phyloP scores from a whole-genome alignment of 2,113 vertebrate genomes.

The Myanophis thanlyinensis region DNA sequence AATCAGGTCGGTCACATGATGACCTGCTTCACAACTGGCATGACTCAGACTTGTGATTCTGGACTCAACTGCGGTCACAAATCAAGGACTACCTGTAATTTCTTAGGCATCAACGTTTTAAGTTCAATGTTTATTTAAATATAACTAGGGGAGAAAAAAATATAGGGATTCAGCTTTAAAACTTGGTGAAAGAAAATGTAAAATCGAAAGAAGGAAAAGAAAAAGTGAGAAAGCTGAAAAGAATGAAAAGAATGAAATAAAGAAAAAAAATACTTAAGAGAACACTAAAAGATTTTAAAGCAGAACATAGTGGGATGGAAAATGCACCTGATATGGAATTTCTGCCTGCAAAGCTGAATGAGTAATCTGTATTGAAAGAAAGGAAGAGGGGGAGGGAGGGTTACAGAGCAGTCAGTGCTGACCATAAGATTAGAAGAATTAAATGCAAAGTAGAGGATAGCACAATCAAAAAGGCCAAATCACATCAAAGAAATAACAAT shows the following conservation, averaged over 20 bases:
- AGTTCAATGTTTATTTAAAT: not conserved
- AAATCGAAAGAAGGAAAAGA: not conserved
- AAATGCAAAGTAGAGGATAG: slow-evolving; percentile 23
- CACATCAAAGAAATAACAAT: slow-evolving; percentile 7
- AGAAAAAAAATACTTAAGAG: slow-evolving; percentile 3
- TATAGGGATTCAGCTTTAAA: not conserved
- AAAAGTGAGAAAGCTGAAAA: not conserved
- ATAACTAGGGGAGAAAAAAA: not conserved
- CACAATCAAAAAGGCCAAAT: not conserved
- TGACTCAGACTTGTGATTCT: not conserved
- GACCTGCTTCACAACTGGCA: not conserved
- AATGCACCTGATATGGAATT: slow-evolving; percentile 81
- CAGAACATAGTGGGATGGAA: slow-evolving; percentile 60
- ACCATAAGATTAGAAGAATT: slow-evolving; percentile 49
- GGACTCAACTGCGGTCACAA: not conserved
- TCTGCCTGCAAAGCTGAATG: slow-evolving; percentile 74
- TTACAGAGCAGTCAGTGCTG: slow-evolving; percentile 56
- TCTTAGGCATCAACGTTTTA: not conserved
- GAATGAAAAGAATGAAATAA: not conserved
- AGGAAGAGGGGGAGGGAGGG: slow-evolving; percentile 60
- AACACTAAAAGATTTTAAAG: slow-evolving; percentile 35
- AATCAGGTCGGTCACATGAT: not conserved
- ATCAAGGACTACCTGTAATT: not conserved
- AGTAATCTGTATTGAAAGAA: slow-evolving; percentile 79
- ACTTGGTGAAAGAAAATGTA: slow-evolving; percentile 17